Evolutionary conservation across 2,888 invertebrate species (phyloP).

Genomic region (Himalopsyche tibetana): DNA sequence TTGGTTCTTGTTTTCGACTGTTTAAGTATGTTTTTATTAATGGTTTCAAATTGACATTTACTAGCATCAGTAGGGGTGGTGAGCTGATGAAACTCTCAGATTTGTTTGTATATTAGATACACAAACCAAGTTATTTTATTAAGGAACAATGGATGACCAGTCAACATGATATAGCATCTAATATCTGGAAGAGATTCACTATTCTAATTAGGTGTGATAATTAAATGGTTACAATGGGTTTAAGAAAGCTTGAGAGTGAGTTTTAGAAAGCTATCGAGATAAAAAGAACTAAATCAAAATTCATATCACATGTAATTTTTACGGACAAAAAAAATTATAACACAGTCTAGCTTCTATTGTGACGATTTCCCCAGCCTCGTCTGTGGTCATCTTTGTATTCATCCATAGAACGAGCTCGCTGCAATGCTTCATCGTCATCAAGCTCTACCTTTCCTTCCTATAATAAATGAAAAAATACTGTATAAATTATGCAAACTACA

Average conservation of each 20-base stretch:
- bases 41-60: no score
- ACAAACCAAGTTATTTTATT: no score
- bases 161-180: no score
- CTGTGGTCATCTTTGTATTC: constrained; percentile 93
- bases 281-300: constrained; percentile 4
- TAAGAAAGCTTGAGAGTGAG: background rate
- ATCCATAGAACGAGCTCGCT: constrained; percentile 83
- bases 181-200: background rate
- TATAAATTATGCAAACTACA: no score
- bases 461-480: constrained; percentile 45
- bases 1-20: no score
- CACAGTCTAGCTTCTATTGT: constrained; percentile 82
- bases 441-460: constrained; percentile 81
- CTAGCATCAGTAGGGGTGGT: no score
- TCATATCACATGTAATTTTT: constrained; percentile 29
- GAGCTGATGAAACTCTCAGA: no score
- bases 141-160: no score
- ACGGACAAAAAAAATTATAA: background rate
- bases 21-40: no score
- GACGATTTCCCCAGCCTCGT: constrained; percentile 91
- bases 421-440: constrained; percentile 84
- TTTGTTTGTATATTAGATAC: no score
- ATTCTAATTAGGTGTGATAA: background rate
- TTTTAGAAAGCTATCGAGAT: constrained; percentile 7
- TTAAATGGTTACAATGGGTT: background rate